Evolutionary conservation across 2,888 invertebrate genomes (phyloP).

Genomic region (Cepaea hortensis): DNA sequence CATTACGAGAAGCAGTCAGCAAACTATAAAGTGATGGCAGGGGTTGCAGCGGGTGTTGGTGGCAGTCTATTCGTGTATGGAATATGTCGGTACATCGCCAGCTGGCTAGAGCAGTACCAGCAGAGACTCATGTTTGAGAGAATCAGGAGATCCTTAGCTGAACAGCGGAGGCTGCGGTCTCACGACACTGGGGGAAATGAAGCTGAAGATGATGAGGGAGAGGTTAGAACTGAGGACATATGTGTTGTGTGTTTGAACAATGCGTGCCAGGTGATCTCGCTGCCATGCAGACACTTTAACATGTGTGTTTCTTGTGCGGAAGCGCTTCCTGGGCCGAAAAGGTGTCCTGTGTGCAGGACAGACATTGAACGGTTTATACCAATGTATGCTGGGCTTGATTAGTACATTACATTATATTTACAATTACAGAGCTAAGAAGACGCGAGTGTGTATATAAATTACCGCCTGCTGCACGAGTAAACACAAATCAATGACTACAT

Average conservation of each 20-base stretch:
- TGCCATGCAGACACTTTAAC: constrained; percentile 94
- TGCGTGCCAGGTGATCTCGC: constrained; percentile 89
- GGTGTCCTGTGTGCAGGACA: constrained; percentile 88
- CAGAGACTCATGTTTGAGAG: constrained; percentile 51
- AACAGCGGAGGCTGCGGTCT: neutral
- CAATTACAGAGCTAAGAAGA: too few relatives aligned
- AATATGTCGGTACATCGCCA: constrained; percentile 78
- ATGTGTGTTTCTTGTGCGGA: constrained; percentile 90
- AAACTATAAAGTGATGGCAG: constrained; percentile 78
- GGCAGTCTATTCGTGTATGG: constrained; percentile 78
- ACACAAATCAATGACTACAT: too few relatives aligned
- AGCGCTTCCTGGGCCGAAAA: constrained; percentile 80
- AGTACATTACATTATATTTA: too few relatives aligned
- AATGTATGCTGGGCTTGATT: constrained; percentile 47
- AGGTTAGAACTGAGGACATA: constrained; percentile 77
- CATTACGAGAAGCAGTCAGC: constrained; percentile 84
- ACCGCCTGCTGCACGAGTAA: too few relatives aligned
- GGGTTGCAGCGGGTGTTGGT: constrained; percentile 80
- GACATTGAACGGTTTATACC: constrained; percentile 84
- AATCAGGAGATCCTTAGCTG: constrained; percentile 44
- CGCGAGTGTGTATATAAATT: too few relatives aligned
- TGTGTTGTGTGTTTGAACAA: constrained; percentile 92
- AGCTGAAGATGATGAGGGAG: constrained; percentile 11
- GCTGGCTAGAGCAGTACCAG: constrained; percentile 51
- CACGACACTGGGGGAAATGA: neutral